Evolutionary conservation across 2,797 vertebrate species (phyloP), one percentile per base, ranked within the genome.

Genomic region (Gallinago nigripennis): DNA sequence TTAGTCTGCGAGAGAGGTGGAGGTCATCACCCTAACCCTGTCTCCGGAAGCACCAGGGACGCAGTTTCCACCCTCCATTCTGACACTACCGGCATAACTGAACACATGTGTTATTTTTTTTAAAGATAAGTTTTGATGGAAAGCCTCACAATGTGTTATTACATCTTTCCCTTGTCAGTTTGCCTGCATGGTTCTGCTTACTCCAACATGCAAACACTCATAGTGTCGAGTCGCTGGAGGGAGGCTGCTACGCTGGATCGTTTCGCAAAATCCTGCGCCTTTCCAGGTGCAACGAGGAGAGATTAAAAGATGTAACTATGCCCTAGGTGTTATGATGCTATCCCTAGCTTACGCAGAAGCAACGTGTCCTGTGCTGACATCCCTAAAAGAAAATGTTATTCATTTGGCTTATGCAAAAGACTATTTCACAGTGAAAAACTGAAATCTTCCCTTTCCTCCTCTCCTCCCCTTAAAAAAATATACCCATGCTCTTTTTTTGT

Each of bases 311-410:
- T 73, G 6, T 51, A 90, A 86, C 75, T 80, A 53, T 56, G 76
- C 78, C 77, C 45, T 77, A 73, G 43, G 61, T 75, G 76, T 48
- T 78, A 72, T 37, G 87, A 91, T 81, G 70, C 68, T 82, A 86
- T 41, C 58, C 71, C 57, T 25, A 82, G 86, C 63, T 94, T 53
- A 94, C 7, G 8, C 58, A 94, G 82, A 83, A 94, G 84, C 48
- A 88, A 81, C 41, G 58, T 14, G 69, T 78, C 58, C 86, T 50
- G 63, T 70, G 51, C 68, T 80, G 64, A 77, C 51, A 91, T 60
- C 56, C 39, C 76, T 48, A 48, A 81, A 86, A n/a, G 53, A 88
- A 93, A 85, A 39, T 43, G 14, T 23, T 27, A 60, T 37, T 77
- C 70, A 37, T 81, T 28, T 70, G 56, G 43, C 56, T 76, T 65